phyloP scores from a whole-genome alignment of 23 tunicate genomes.

The Diplosoma virens region DNA sequence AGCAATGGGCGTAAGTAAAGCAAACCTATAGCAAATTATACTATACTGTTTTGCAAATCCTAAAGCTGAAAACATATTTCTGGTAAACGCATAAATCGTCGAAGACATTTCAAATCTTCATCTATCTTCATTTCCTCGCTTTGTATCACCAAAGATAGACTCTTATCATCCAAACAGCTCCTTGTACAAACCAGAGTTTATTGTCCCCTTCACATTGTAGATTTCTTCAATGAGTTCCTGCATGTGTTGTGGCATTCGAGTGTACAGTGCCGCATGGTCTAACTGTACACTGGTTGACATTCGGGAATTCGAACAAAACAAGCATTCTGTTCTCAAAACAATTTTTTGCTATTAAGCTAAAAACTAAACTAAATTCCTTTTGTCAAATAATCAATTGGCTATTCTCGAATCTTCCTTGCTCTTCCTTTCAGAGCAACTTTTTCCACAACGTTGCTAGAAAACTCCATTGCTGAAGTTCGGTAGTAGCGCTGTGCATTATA shows the following conservation, averaged over 20 bases:
- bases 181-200: constrained; percentile 14
- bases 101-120: too few species aligned
- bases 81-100: too few species aligned
- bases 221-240: constrained; percentile 8
- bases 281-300: constrained; percentile 19
- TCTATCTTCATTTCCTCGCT: too few species aligned
- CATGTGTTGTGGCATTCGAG: constrained; percentile 13
- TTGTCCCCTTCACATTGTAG: constrained; percentile 19
- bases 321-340: constrained; percentile 13
- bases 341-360: constrained; percentile 40
- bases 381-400: background rate
- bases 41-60: too few species aligned
- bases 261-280: constrained; percentile 50
- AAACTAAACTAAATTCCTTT: background rate
- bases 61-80: too few species aligned
- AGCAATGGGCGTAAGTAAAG: too few species aligned
- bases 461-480: constrained; percentile 44
- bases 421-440: background rate
- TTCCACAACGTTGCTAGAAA: constrained; percentile 23
- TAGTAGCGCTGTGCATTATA: constrained; percentile 33
- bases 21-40: too few species aligned
- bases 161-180: too few species aligned
- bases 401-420: background rate
- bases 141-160: too few species aligned
- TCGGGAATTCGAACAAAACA: constrained; percentile 27